A percentile compares a stretch with the other conserved stretches of the same genome.
Conservation (phyloP, 2,888 invertebrate genomes). For the Diplazon laetatorius region DNA sequence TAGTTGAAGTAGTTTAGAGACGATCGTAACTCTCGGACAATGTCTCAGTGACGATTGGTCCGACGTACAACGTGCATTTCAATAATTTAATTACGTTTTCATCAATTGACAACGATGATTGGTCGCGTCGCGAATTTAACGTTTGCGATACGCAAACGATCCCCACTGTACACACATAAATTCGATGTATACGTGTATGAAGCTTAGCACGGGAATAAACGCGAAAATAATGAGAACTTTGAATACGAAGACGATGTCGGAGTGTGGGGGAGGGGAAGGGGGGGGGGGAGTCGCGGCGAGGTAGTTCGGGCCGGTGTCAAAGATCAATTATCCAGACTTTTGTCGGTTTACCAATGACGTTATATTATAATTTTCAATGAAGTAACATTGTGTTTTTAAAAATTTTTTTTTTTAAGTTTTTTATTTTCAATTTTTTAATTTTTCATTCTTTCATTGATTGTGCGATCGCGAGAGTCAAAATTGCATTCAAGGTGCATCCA, state of each 20-base stretch:
- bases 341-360: slow-evolving; percentile 10
- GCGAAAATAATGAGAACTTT: background rate
- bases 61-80: slow-evolving; percentile 45
- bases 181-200: background rate
- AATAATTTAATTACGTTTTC: slow-evolving; percentile 56
- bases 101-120: slow-evolving; percentile 58
- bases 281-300: background rate
- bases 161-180: slow-evolving; percentile 5
- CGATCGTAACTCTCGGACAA: slow-evolving; percentile 32
- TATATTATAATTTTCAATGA: slow-evolving; percentile 50
- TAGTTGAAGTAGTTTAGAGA: slow-evolving; percentile 9
- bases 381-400: slow-evolving; percentile 1
- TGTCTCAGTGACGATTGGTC: slow-evolving; percentile 44
- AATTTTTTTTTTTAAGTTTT: background rate
- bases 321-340: slow-evolving; percentile 56
- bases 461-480: background rate
- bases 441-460: no score
- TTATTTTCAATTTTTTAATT: background rate
- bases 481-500: no score
- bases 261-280: no score
- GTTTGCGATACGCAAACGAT: background rate
- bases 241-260: background rate
- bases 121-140: slow-evolving; percentile 33
- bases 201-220: slow-evolving; percentile 1
- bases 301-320: slow-evolving; percentile 39